Base-by-base conservation (phyloP, 2,113 vertebrate species). In the Ahaetulla prasina region DNA sequence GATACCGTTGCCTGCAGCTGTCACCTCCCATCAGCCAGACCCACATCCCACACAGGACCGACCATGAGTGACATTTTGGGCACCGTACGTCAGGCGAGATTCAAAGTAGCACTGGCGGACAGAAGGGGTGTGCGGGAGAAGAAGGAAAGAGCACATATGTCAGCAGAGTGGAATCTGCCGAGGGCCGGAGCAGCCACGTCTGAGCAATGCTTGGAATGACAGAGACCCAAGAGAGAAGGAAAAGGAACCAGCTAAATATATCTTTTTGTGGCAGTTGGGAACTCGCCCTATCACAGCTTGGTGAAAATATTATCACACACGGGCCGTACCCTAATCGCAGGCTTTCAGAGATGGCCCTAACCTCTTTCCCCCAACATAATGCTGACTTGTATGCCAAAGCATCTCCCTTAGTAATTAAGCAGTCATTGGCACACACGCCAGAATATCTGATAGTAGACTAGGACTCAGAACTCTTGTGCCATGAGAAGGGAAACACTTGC, bases 191-290 rank as follows among this genome's bases (percentile, higher is more conserved):
- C n/a, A 50, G 90, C 47, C 20, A 45, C 30, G 50, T 90, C 85
- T 89, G 25, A 93, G 35, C 93, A 89, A 93, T 93, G 93, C 80
- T 47, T 45, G 93, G 93, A 93, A 93, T 93, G 68, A 88, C 45
- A 87, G 90, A 91, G 90, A 93, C 87, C 80, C 49, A 47, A 89
- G 90, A 20, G 54, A 52, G 87, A 60, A 39, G 12, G 55, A 68
- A 63, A 53, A 35, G 63, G n/a, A 39, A 63, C 85, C 74, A 8
- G 80, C 93, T 93, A 93, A 91, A 91, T 93, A 93, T 93, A 93
- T 54, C 87, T 54, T 18, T 43, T n/a, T n/a, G 53, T 53, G 87
- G 54, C 35, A 4, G 50, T 53, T 55, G 25, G 45, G 88, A 90
- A 86, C 87, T 43, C 45, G 47, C 84, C 45, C 74, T 85, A 23